These are phyloP conservation scores for Phalanger gymnotis DNA, from an alignment of 2,797 vertebrate genomes.

Conservation along the genomic window DNA sequence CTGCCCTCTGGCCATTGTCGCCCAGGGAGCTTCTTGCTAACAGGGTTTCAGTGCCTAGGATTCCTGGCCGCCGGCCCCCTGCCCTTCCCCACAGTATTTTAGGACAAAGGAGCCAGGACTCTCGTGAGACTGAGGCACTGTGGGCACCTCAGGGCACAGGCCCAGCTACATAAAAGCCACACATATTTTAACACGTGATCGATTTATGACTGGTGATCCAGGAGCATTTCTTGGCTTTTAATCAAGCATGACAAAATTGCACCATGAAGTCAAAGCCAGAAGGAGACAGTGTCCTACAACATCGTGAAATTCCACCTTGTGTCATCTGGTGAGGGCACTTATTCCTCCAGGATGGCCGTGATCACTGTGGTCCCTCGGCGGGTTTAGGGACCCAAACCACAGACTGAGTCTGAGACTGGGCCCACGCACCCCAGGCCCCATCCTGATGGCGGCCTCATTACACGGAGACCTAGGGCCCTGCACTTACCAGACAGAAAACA, in stretches of 20 bases:
- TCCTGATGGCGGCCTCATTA: no score
- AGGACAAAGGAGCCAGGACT: no score
- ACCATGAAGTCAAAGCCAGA: no score
- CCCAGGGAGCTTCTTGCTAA: background rate
- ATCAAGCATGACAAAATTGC: background rate
- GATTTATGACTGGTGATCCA: background rate
- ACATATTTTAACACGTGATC: background rate
- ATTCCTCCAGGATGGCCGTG: background rate
- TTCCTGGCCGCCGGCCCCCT: no score
- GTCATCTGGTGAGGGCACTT: no score
- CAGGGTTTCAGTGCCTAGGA: no score
- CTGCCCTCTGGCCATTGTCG: no score
- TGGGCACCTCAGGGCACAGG: background rate
- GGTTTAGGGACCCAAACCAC: no score
- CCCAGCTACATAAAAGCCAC: background rate
- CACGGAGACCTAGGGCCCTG: no score
- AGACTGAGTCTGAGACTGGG: background rate
- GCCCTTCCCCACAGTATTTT: fast-evolving
- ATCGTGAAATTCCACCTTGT: no score
- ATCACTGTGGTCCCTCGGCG: no score
- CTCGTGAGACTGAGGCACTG: no score
- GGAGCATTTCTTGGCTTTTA: background rate
- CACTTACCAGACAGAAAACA: background rate
- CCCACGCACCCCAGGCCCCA: background rate
- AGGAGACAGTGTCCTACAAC: background rate